Base-by-base conservation (phyloP, 2,797 vertebrate species). In the Acanthornis magna region DNA sequence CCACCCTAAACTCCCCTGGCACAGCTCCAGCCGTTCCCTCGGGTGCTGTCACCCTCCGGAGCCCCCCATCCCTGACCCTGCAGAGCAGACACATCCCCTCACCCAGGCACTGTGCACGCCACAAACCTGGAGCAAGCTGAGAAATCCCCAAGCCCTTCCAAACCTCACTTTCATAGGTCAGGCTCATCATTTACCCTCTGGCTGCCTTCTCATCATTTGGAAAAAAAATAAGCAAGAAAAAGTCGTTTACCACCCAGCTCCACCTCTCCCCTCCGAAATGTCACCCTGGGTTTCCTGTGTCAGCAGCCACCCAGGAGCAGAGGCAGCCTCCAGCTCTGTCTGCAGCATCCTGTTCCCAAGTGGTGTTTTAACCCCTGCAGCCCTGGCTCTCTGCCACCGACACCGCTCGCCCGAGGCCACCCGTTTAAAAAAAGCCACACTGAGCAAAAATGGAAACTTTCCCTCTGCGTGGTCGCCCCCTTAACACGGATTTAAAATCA, bases 221-320 rank as follows among this genome's bases (percentile, higher is more conserved):
- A 34, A 32, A 30, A 42, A 50, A 40, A 8, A 30, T 50, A 30
- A 43, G 7, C 45, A 48, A 60, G 1, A 40, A 51, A n/a, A 66
- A 82, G 36, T 34, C 20, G 11, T 74, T 83, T 92, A 50, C 78
- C 78, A 54, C 55, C 58, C 62, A 26, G 67, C 43, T 66, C 25
- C 5, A 4, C 34, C 23, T 20, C 80, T 71, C 53, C n/a, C 70
- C 68, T 51, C 45, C 0, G 0, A 88, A 80, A 91, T 72, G 80
- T 81, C 95, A 93, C 84, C 45, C 77, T 26, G 30, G 9, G 79
- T 81, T 82, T 93, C 91, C 91, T 82, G 86, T 82, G 81, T 75
- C 86, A 92, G 86, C 92, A 96, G 92, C 92, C 95, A 91, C 95
- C 95, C 87, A 67, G 83, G 62, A 96, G 90, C 68, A 85, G 57